Conservation (phyloP, 2,797 vertebrate genomes). For the Characodon lateralis region DNA sequence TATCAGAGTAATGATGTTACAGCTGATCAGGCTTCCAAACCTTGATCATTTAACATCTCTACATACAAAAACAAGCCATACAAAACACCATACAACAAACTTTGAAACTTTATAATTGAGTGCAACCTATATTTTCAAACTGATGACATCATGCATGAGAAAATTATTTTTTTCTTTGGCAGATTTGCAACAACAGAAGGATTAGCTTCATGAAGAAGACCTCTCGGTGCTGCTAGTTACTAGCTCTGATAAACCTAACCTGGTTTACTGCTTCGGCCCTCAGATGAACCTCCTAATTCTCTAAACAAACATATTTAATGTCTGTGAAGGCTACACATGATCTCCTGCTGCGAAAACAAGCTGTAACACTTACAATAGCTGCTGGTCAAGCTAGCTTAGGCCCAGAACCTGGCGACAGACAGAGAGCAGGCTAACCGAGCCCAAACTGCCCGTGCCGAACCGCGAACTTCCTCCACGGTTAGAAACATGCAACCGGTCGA, state of each 20-base stretch:
- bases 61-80: background rate
- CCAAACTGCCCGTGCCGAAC: background rate
- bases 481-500: background rate
- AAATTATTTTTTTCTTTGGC: background rate
- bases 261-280: background rate
- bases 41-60: background rate
- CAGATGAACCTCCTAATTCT: background rate
- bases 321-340: background rate
- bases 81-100: background rate
- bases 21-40: slow-evolving; percentile 1
- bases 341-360: slow-evolving; percentile 18
- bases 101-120: background rate
- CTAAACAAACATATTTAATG: background rate
- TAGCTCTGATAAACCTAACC: background rate
- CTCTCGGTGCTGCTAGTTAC: slow-evolving; percentile 5
- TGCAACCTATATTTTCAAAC: background rate
- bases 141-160: background rate
- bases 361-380: slow-evolving; percentile 38
- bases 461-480: too few relatives aligned
- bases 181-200: background rate
- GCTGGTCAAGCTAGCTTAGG: slow-evolving; percentile 55
- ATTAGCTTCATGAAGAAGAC: background rate
- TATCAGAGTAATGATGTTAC: background rate
- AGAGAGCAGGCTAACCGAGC: slow-evolving; percentile 12
- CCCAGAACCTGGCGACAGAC: slow-evolving; percentile 44